phyloP scores from a whole-genome alignment of 2,113 vertebrate genomes.

The Mixornis gularis region DNA sequence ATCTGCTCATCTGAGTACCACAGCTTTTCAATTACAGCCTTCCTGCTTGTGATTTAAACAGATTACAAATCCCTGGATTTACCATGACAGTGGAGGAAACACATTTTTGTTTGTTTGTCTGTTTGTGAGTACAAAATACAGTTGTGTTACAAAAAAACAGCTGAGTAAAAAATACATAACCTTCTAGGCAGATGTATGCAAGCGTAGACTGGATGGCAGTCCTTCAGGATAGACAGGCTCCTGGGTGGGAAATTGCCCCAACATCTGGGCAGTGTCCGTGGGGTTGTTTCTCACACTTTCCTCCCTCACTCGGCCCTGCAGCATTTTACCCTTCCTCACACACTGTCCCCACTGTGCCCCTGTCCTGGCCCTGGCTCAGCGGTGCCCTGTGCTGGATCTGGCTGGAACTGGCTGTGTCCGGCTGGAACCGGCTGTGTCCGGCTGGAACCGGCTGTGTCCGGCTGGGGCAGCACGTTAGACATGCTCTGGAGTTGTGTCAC shows the following conservation, averaged over 20 bases:
- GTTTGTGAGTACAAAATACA: not conserved
- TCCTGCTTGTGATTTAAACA: not conserved
- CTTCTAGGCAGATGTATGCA: not conserved
- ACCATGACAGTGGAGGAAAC: not conserved
- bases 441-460: fast-evolving
- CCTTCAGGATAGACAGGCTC: not conserved
- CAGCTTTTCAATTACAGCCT: not conserved
- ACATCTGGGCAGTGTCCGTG: fast-evolving
- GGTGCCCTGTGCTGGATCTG: fast-evolving
- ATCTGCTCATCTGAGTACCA: not conserved
- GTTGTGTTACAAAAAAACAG: fast-evolving
- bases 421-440: fast-evolving
- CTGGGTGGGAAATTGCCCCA: not conserved
- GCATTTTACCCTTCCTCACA: fast-evolving
- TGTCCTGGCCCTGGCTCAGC: fast-evolving
- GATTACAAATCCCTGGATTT: not conserved
- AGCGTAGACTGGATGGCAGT: not conserved
- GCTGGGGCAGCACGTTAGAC: fast-evolving
- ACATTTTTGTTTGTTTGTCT: not conserved
- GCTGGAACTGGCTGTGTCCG: fast-evolving
- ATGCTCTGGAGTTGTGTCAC: not conserved
- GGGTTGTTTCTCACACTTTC: not conserved
- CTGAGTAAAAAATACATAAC: not conserved
- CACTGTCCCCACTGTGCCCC: fast-evolving
- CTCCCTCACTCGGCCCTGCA: fast-evolving